Conservation (phyloP, 2,797 vertebrate species). For the Nothura maculosa region DNA sequence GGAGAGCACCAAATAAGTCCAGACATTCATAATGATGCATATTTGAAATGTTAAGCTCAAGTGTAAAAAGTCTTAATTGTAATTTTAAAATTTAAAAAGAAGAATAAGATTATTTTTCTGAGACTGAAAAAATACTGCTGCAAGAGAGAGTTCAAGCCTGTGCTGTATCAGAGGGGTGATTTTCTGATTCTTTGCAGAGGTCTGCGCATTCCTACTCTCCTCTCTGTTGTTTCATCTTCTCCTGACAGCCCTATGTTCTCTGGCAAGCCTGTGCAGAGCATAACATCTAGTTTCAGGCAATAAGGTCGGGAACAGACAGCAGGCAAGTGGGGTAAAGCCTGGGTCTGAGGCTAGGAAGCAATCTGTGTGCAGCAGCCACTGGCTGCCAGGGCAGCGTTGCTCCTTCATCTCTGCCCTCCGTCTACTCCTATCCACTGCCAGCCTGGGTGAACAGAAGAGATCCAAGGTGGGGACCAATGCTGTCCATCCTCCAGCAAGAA, state of each 20-base stretch:
- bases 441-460: background rate
- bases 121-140: background rate
- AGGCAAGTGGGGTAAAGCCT: background rate
- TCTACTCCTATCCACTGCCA: background rate
- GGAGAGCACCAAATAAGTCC: background rate
- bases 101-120: background rate
- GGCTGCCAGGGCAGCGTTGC: background rate
- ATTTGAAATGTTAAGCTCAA: background rate
- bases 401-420: background rate
- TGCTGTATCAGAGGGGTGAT: background rate
- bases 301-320: background rate
- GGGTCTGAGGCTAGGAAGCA: background rate
- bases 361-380: background rate
- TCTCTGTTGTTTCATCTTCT: background rate
- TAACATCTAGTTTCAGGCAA: constrained; percentile 4
- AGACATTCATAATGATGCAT: background rate
- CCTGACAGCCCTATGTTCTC: background rate
- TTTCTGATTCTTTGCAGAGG: background rate
- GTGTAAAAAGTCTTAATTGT: background rate
- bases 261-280: background rate
- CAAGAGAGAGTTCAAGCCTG: background rate
- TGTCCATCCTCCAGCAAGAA: background rate
- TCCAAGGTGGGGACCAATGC: background rate
- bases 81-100: background rate
- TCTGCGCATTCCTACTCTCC: background rate